Conservation (phyloP, 2,797 vertebrate genomes). For the Enoplosus armatus region DNA sequence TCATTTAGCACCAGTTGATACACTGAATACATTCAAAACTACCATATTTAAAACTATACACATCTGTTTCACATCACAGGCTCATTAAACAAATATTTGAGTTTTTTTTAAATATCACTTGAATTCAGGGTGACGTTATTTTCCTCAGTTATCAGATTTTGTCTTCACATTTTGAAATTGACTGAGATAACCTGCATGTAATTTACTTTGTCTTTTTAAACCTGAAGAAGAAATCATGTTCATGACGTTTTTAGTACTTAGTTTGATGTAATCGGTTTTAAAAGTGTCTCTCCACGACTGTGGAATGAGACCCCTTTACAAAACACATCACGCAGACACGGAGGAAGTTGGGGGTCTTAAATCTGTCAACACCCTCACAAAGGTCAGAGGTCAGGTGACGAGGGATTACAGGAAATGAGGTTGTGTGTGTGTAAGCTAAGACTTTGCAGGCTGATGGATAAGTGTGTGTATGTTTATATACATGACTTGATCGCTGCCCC, state of each 20-base stretch:
- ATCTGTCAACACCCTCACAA: conserved; percentile 63
- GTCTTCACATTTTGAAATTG: too few species aligned
- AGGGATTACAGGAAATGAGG: conserved; percentile 66
- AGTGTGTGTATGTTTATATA: conserved; percentile 27
- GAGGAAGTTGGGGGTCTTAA: conserved; percentile 64
- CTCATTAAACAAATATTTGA: background rate
- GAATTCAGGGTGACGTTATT: background rate
- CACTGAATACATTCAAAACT: too few species aligned
- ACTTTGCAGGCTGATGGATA: background rate
- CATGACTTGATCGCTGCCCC: background rate
- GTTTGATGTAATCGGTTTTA: background rate
- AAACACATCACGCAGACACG: conserved; percentile 16
- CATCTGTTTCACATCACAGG: background rate
- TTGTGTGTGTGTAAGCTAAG: conserved; percentile 19
- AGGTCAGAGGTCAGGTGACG: conserved; percentile 64
- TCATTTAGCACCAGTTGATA: too few species aligned
- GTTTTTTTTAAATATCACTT: background rate
- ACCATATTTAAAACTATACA: background rate
- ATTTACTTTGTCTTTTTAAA: background rate
- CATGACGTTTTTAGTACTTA: background rate
- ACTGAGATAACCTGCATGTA: background rate
- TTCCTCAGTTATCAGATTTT: background rate
- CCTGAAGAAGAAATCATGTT: background rate
- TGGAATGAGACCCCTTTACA: background rate
- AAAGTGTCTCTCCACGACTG: background rate